phyloP scores from a whole-genome alignment of 23 tunicate species.

The Ascidia mentula region DNA sequence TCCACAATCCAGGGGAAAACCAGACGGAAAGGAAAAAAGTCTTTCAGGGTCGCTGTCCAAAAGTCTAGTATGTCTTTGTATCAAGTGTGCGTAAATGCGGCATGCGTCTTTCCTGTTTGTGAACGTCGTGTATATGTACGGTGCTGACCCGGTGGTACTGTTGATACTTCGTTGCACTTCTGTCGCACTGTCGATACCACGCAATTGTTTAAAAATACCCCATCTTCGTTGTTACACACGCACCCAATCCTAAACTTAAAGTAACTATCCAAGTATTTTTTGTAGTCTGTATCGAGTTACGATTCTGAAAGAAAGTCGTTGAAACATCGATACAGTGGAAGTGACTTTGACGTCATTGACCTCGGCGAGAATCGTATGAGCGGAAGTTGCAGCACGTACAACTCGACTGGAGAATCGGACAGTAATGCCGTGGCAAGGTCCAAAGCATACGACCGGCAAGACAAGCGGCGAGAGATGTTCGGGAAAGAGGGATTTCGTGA shows the following conservation, averaged over 20 bases:
- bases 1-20: background rate
- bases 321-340: conserved; percentile 24
- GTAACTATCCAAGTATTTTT: background rate
- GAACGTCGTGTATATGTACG: too few relatives aligned
- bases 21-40: background rate
- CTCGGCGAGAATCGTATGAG: background rate
- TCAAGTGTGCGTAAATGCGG: background rate
- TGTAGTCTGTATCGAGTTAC: background rate
- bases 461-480: background rate
- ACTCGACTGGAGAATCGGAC: background rate
- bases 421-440: background rate
- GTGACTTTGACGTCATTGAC: conserved; percentile 27
- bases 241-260: background rate
- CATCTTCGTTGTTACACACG: background rate
- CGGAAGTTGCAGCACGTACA: background rate
- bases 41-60: background rate
- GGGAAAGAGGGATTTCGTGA: background rate
- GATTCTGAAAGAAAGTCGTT: background rate
- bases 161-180: too few relatives aligned
- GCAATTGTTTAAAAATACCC: background rate
- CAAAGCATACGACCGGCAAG: background rate
- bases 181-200: too few relatives aligned
- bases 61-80: background rate
- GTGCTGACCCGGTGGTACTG: too few relatives aligned
- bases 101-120: background rate